Evolutionary conservation across 2,113 vertebrate genomes (phyloP).

Genomic region (Numida meleagris): DNA sequence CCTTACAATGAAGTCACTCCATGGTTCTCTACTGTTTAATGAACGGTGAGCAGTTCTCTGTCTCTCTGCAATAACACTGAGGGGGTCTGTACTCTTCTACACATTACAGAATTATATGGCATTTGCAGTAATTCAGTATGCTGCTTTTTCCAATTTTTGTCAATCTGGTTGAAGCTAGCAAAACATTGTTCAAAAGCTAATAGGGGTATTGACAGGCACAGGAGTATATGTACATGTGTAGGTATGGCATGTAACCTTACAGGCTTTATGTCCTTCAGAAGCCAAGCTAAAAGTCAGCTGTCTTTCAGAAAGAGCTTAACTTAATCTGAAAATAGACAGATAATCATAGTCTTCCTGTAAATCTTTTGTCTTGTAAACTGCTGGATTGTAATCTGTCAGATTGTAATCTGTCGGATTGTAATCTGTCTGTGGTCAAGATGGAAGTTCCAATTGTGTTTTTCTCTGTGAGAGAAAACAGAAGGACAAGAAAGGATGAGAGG

Average conservation of each 20-base stretch:
- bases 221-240: background rate
- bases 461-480: background rate
- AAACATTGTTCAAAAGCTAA: background rate
- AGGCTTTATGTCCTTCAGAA: background rate
- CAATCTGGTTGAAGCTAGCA: background rate
- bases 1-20: background rate
- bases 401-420: background rate
- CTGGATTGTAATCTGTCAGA: background rate
- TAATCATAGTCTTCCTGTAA: background rate
- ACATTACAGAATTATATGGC: background rate
- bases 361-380: background rate
- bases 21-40: background rate
- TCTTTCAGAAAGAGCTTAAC: background rate
- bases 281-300: background rate
- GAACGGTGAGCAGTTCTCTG: background rate
- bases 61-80: background rate
- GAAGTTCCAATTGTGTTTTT: background rate
- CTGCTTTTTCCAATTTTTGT: background rate
- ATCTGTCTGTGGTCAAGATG: background rate
- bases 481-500: background rate
- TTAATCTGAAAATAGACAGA: background rate
- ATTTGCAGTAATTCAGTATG: background rate
- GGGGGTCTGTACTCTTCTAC: background rate
- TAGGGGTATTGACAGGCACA: background rate
- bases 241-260: background rate